These are phyloP conservation scores for Aurelia aurita complex sp. Pacific DNA, from an alignment of 30 jellyfish, hydroid and myxozoan species.

Conservation along the genomic window DNA sequence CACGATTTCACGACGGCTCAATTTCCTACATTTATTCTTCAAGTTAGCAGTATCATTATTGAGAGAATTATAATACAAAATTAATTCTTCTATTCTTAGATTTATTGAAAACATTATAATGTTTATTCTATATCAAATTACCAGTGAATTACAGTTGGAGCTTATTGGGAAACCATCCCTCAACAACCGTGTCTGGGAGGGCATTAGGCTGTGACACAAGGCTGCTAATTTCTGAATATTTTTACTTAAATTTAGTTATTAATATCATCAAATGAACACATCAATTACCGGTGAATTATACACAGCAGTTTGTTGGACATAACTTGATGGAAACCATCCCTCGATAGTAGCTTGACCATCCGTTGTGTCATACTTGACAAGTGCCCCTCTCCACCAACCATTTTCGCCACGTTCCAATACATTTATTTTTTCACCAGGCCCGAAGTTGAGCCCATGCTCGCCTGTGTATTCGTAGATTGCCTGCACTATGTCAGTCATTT, in stretches of 20 bases:
- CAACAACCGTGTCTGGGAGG: no score
- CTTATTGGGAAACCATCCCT: no score
- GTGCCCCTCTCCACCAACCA: constrained; percentile 82
- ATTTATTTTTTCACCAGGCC: constrained; percentile 54
- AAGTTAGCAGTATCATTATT: no score
- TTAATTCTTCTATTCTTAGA: no score
- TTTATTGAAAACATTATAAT: no score
- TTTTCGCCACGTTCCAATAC: constrained; percentile 60
- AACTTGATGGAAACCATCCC: constrained; percentile 82
- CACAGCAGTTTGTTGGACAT: constrained; percentile 22
- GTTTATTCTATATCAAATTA: no score
- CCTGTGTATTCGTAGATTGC: constrained; percentile 47
- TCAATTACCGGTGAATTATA: constrained; percentile 8
- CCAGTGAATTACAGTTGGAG: no score
- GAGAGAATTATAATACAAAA: no score
- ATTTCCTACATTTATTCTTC: no score
- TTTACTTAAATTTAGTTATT: not conserved
- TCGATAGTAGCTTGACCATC: constrained; percentile 19
- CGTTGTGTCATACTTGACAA: constrained; percentile 23
- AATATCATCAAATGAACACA: not conserved
- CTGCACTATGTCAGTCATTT: constrained; percentile 51
- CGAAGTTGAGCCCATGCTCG: constrained; percentile 58
- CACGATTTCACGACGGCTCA: no score
- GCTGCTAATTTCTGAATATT: not conserved
- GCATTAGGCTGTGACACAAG: no score